Percentiles rank a stretch among this genome's conserved stretches.
phyloP scores from a whole-genome alignment of 2,888 invertebrate genomes.

The Ephialtes manifestator region DNA sequence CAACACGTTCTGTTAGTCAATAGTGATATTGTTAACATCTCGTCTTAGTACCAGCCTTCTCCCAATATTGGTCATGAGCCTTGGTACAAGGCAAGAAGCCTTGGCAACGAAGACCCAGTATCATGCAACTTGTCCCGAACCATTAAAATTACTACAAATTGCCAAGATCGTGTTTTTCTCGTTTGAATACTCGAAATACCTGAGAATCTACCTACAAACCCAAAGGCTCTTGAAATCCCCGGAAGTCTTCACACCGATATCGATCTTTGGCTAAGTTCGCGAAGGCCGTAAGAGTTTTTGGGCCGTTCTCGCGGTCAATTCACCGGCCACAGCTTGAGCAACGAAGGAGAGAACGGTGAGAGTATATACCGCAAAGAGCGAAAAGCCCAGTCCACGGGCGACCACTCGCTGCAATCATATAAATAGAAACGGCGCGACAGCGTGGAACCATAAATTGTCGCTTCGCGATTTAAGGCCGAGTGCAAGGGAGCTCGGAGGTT shows the following conservation, averaged over 20 bases:
- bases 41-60: too few species aligned
- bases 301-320: conserved; percentile 1
- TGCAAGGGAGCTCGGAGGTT: conserved; percentile 55
- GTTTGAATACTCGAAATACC: background rate
- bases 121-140: background rate
- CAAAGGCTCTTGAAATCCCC: background rate
- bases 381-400: conserved; percentile 56
- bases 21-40: too few species aligned
- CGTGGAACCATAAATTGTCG: conserved; percentile 81
- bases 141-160: background rate
- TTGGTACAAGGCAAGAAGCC: too few species aligned
- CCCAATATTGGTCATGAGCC: too few species aligned
- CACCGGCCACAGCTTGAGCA: background rate
- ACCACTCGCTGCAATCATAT: conserved; percentile 78
- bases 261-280: conserved; percentile 33
- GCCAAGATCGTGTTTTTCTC: background rate
- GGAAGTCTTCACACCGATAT: background rate
- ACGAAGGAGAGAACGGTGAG: background rate
- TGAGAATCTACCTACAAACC: background rate
- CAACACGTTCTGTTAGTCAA: too few species aligned
- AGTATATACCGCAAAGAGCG: conserved; percentile 25
- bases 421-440: conserved; percentile 83
- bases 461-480: conserved; percentile 79
- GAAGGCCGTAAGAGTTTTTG: conserved; percentile 24
- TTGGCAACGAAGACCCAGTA: too few species aligned